Evolutionary conservation across 2,797 vertebrate species (phyloP).

Genomic region (Momotus momota): DNA sequence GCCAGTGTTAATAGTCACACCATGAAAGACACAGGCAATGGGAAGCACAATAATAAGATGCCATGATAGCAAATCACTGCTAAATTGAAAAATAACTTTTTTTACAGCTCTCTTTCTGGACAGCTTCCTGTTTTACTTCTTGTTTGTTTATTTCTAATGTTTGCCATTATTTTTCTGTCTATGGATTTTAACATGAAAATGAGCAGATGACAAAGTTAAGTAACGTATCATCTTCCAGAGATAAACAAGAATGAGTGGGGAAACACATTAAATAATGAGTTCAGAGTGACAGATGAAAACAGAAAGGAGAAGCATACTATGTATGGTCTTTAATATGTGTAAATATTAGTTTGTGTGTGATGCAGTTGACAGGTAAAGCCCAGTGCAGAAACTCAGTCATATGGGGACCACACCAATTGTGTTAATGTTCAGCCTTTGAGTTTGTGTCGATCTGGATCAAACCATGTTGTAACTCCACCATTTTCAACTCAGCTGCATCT

Average conservation of each 20-base stretch:
- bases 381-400: not conserved
- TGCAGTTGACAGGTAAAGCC: not conserved
- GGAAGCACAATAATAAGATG: not conserved
- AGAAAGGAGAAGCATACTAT: not conserved
- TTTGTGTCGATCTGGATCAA: not conserved
- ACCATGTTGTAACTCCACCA: not conserved
- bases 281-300: not conserved
- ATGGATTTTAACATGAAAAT: not conserved
- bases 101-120: not conserved
- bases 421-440: not conserved
- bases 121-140: not conserved
- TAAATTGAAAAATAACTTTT: constrained; percentile 22
- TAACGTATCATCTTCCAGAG: not conserved
- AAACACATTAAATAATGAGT: not conserved
- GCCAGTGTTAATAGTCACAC: not conserved
- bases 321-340: not conserved
- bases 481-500: not conserved
- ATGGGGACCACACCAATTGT: not conserved
- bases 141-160: not conserved
- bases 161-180: not conserved
- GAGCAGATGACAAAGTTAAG: constrained; percentile 1
- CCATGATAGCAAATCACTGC: constrained; percentile 18
- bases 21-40: not conserved
- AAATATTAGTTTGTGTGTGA: not conserved
- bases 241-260: constrained; percentile 2